These are phyloP conservation scores for Phaethon lepturus DNA, from an alignment of 2,113 vertebrate species.

Conservation along the genomic window DNA sequence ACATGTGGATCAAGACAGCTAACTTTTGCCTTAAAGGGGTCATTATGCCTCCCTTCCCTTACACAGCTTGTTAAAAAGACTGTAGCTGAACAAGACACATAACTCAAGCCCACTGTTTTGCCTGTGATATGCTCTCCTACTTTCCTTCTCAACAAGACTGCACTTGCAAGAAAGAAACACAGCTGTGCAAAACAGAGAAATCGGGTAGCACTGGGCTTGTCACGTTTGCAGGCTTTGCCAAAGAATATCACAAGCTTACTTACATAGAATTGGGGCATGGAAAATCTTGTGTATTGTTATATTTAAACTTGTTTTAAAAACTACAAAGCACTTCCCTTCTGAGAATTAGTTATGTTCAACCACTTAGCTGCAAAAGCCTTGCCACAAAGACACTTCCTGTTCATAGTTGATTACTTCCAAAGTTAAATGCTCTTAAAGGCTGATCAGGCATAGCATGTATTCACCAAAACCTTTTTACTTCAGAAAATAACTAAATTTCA, in stretches of 20 bases:
- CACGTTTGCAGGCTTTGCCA: neutral
- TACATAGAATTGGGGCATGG: neutral
- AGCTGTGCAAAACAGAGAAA: neutral
- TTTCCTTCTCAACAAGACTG: neutral
- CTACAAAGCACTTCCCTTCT: conserved; percentile 77
- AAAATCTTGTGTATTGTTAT: neutral
- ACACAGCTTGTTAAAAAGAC: neutral
- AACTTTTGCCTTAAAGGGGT: neutral
- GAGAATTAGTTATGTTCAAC: conserved; percentile 73
- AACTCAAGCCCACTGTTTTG: neutral
- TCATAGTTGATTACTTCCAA: conserved; percentile 16
- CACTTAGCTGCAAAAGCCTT: conserved; percentile 55
- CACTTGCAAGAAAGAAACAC: neutral
- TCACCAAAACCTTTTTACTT: neutral
- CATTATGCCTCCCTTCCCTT: neutral
- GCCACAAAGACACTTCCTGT: conserved; percentile 78
- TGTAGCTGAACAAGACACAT: neutral
- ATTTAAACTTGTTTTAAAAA: conserved; percentile 9
- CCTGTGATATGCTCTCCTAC: rapidly evolving
- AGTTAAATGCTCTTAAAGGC: neutral
- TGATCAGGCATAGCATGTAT: neutral
- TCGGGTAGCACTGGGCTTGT: neutral
- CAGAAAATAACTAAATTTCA: neutral
- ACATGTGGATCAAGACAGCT: neutral
- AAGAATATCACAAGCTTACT: neutral